These are phyloP conservation scores for Delia radicum DNA, from an alignment of 1,140 invertebrate genomes.

Conservation along the genomic window DNA sequence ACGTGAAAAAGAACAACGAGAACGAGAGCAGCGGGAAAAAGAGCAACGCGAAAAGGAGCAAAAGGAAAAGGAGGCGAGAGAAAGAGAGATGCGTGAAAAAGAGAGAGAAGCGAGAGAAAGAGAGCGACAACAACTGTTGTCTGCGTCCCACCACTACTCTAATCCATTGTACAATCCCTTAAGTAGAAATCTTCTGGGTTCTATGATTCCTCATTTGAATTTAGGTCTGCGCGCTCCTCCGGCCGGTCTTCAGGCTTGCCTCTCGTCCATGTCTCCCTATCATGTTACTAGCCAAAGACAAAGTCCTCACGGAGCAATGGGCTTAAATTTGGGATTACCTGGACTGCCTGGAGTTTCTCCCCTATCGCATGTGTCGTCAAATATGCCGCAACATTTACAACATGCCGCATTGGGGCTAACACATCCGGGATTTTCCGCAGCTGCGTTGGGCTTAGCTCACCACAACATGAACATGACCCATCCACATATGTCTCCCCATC, in stretches of 20 bases:
- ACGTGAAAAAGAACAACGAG: constrained; percentile 48
- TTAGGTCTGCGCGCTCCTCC: constrained; percentile 45
- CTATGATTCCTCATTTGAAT: constrained; percentile 51
- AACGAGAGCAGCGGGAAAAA: constrained; percentile 52
- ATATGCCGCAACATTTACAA: constrained; percentile 50
- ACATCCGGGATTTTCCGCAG: constrained; percentile 47
- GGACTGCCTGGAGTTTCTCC: constrained; percentile 36
- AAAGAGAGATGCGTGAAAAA: constrained; percentile 39
- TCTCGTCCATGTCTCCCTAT: constrained; percentile 50
- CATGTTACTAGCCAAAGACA: constrained; percentile 46
- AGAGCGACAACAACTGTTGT: constrained; percentile 46
- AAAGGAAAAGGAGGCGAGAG: constrained; percentile 42
- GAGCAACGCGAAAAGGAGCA: constrained; percentile 53
- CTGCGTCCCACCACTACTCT: constrained; percentile 52
- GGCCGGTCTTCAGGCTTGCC: constrained; percentile 36
- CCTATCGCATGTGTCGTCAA: constrained; percentile 42
- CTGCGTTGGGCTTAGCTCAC: constrained; percentile 45
- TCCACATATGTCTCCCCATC: constrained; percentile 53
- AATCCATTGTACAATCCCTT: constrained; percentile 49
- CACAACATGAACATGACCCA: constrained; percentile 51
- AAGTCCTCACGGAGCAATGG: constrained; percentile 46
- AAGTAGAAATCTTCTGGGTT: constrained; percentile 45
- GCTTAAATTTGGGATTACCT: constrained; percentile 45
- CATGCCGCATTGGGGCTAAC: constrained; percentile 45
- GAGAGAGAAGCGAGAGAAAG: constrained; percentile 43